Evolutionary conservation across 1,140 invertebrate genomes (phyloP), one percentile per base, ranked within the genome.

Genomic region (Eriosoma lanigerum): DNA sequence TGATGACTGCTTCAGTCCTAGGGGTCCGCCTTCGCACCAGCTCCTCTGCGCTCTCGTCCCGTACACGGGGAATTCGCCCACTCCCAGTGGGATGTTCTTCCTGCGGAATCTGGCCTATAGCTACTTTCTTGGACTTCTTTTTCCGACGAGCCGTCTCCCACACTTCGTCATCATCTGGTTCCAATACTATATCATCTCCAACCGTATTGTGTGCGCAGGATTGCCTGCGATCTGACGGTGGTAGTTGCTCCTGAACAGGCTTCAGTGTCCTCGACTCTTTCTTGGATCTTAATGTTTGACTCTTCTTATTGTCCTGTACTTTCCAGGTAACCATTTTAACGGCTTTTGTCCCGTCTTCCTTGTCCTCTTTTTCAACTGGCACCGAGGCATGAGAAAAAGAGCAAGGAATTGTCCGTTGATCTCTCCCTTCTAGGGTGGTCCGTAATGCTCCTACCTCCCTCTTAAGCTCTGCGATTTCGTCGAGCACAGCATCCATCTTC

Each of bases 381-480:
- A 24, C 9, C n/a, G 52, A 56, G 52, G 52, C n/a, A n/a, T 56
- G 52, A 56, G n/a, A 56, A 24, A 1, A 56, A 24, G 52, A 21
- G 52, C 52, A 56, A 9, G 52, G 1, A 21, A 10, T 56, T 56
- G n/a, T 24, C 52, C 6, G 52, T 24, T 56, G 52, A 3, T 56
- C 52, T 56, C 52, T 56, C n/a, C 21, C 52, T 24, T 6, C 52
- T 56, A 56, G n/a, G 52, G 52, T 56, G 52, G n/a, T 56, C 52
- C n/a, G 52, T 56, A 56, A 56, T 21, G 52, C 21, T 56, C 52
- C 52, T 56, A 56, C 52, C 52, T 56, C 52, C 52, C 52, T 56
- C n/a, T 56, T 56, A 8, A 56, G 52, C 52, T 56, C 52, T 56
- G 52, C n/a, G 9, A 56, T 56, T 56, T 56, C 52, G n/a, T 8